These are phyloP conservation scores for Dexiosoma caninum DNA, from an alignment of 2,888 invertebrate species.

Conservation along the genomic window DNA sequence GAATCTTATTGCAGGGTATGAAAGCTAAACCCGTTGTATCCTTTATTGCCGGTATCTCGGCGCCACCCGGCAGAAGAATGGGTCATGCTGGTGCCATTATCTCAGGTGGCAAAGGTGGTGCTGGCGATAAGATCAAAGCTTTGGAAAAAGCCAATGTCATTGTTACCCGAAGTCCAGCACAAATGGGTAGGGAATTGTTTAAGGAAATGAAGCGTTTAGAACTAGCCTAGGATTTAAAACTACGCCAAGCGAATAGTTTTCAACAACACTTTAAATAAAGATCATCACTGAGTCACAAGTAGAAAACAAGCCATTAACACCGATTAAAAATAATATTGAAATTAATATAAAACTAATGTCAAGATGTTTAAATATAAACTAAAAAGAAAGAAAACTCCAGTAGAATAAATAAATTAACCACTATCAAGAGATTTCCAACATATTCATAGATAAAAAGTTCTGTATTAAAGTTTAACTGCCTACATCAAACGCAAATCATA, in stretches of 20 bases:
- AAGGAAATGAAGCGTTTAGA: conserved; percentile 93
- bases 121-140: conserved; percentile 97
- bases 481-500: background rate
- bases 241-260: conserved; percentile 59
- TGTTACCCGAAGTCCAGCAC: conserved; percentile 95
- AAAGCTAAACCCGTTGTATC: conserved; percentile 98
- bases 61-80: conserved; percentile 98
- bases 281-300: conserved; percentile 26
- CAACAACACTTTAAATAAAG: conserved; percentile 17
- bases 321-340: conserved; percentile 9
- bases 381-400: too few relatives aligned
- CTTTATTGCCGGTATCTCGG: conserved; percentile 98
- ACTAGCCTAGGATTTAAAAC: conserved; percentile 78
- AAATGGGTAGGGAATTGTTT: conserved; percentile 93
- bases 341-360: background rate
- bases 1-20: conserved; percentile 81
- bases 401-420: background rate
- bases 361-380: background rate
- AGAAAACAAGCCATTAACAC: conserved; percentile 13
- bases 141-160: conserved; percentile 95
- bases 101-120: conserved; percentile 98
- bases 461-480: conserved; percentile 1
- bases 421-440: background rate
- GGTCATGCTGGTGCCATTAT: conserved; percentile 99
- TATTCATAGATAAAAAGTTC: conserved; percentile 38